Conservation (phyloP, 2,888 invertebrate species). For the Eupithecia abbreviata region DNA sequence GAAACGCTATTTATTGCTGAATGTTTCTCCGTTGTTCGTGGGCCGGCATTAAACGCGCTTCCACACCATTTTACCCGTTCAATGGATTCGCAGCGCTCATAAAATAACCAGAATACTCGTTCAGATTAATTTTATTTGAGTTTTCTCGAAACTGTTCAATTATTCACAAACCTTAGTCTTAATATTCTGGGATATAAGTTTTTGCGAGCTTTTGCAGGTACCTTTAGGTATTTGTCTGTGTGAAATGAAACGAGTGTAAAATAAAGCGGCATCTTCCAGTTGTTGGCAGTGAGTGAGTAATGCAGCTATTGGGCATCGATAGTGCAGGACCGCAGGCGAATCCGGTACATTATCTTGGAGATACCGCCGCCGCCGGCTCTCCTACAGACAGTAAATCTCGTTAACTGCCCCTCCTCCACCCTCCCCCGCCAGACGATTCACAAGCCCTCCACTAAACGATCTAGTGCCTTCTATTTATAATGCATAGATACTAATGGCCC, state of each 20-base stretch:
- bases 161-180: not conserved
- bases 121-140: slow-evolving; percentile 6
- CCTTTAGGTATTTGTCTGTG: not conserved
- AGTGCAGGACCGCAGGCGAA: slow-evolving; percentile 3
- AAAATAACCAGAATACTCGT: slow-evolving; percentile 4
- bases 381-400: slow-evolving; percentile 27
- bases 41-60: not conserved
- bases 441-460: slow-evolving; percentile 26
- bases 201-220: not conserved
- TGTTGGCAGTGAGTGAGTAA: slow-evolving; percentile 12
- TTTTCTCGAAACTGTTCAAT: not conserved
- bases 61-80: slow-evolving; percentile 7
- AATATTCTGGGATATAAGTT: not conserved
- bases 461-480: slow-evolving; percentile 23
- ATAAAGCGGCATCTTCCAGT: not conserved
- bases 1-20: slow-evolving; percentile 1
- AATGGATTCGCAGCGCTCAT: slow-evolving; percentile 8
- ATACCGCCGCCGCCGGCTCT: slow-evolving; percentile 1
- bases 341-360: slow-evolving; percentile 24
- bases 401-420: slow-evolving; percentile 22
- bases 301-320: slow-evolving; percentile 2
- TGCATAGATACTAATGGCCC: slow-evolving; percentile 17
- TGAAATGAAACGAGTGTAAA: not conserved
- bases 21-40: not conserved
- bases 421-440: not conserved